Evolutionary conservation across 2,797 vertebrate genomes (phyloP).

Genomic region (Hippoglossus hippoglossus): DNA sequence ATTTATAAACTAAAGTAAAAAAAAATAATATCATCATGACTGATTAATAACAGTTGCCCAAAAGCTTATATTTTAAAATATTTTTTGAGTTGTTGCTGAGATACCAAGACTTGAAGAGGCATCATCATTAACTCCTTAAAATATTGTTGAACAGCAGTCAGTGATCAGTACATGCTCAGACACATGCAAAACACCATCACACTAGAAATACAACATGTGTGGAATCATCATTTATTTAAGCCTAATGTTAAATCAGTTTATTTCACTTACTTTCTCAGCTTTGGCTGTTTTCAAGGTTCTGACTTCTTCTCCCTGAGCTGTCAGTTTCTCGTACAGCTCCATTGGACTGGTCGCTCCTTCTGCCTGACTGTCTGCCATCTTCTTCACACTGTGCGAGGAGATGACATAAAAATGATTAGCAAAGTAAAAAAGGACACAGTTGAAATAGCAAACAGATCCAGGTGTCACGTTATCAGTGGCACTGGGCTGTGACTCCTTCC

Average conservation of each 20-base stretch:
- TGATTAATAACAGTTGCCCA: too few relatives aligned
- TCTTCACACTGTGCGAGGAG: constrained; percentile 55
- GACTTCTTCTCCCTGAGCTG: constrained; percentile 88
- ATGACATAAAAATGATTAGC: not conserved
- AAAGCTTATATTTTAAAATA: too few relatives aligned
- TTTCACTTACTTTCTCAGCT: constrained; percentile 86
- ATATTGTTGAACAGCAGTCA: too few relatives aligned
- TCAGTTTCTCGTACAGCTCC: constrained; percentile 88
- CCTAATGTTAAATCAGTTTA: too few relatives aligned
- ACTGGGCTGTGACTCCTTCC: not conserved
- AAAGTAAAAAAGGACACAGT: not conserved
- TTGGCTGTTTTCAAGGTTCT: constrained; percentile 88
- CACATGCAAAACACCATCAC: too few relatives aligned
- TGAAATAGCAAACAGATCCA: not conserved
- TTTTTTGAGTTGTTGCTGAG: too few relatives aligned
- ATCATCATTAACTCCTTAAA: not conserved
- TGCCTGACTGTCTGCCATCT: constrained; percentile 84
- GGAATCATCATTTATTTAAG: too few relatives aligned
- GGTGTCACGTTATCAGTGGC: not conserved
- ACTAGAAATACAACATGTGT: too few relatives aligned
- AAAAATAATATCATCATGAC: too few relatives aligned
- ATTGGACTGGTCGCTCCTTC: constrained; percentile 73
- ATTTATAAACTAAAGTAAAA: too few relatives aligned
- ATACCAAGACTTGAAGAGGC: too few relatives aligned
- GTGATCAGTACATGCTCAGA: too few relatives aligned